Percentiles rank a stretch among this genome's conserved stretches.
These are phyloP conservation scores for Saimiri boliviensis DNA, from an alignment of 2,113 vertebrate genomes.

Conservation along the genomic window DNA sequence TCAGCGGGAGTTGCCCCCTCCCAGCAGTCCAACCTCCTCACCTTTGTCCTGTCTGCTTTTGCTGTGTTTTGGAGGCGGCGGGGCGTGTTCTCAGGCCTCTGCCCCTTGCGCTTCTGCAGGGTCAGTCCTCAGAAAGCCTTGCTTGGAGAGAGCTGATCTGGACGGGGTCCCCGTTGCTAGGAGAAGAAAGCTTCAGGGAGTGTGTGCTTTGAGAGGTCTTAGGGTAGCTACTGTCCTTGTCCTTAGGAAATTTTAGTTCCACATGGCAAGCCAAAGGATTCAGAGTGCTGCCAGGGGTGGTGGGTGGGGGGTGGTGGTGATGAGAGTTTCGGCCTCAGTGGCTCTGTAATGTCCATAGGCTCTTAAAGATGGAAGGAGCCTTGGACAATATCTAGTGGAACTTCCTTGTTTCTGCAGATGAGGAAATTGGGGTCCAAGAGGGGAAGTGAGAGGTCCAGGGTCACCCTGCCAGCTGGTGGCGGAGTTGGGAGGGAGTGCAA, in stretches of 20 bases:
- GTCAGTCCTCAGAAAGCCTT: not conserved
- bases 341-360: not conserved
- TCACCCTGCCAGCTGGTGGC: not conserved
- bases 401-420: conserved; percentile 14
- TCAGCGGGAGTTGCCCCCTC: not conserved
- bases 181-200: not conserved
- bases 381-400: not conserved
- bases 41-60: not conserved
- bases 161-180: not conserved
- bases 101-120: not conserved
- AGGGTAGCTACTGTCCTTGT: not conserved
- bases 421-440: not conserved
- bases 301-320: not conserved
- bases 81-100: not conserved
- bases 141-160: not conserved
- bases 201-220: not conserved
- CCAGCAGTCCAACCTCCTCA: not conserved
- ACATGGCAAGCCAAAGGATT: not conserved
- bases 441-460: conserved; percentile 33
- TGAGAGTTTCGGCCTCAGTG: not conserved
- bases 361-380: not conserved
- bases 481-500: not conserved
- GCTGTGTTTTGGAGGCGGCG: not conserved
- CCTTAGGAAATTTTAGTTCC: not conserved
- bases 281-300: not conserved